Conservation (phyloP, 2,888 invertebrate species). For the Nemotelus pantherinus region DNA sequence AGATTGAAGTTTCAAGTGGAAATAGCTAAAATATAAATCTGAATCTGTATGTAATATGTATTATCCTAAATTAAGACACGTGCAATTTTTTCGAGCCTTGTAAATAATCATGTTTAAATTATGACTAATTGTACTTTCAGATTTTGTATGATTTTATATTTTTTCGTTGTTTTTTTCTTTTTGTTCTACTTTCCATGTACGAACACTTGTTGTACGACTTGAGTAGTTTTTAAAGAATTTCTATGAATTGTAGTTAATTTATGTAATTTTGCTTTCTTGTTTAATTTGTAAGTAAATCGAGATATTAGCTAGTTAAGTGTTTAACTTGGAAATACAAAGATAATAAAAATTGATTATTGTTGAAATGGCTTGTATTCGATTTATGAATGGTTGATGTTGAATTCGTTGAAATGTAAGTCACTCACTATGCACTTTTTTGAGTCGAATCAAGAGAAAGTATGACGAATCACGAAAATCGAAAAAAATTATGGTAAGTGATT, state of each 20-base stretch:
- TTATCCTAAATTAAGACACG: slow-evolving; percentile 37
- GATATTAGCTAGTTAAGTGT: slow-evolving; percentile 34
- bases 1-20: background rate
- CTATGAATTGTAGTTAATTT: slow-evolving; percentile 43
- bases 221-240: slow-evolving; percentile 19
- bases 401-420: no score
- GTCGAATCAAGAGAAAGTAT: no score
- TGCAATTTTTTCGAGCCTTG: slow-evolving; percentile 40
- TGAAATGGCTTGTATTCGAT: background rate
- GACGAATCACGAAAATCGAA: no score
- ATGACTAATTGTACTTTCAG: background rate
- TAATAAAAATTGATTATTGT: slow-evolving; percentile 42
- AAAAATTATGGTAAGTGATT: no score
- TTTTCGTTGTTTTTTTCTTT: background rate
- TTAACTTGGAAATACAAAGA: slow-evolving; percentile 40
- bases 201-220: background rate
- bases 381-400: background rate
- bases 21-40: background rate
- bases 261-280: slow-evolving; percentile 32
- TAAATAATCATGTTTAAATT: slow-evolving; percentile 22
- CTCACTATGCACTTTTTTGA: no score
- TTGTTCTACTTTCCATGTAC: background rate
- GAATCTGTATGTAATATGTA: background rate
- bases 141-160: background rate
- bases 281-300: slow-evolving; percentile 36